Conservation (phyloP, 64 coral and sea anemone genomes). For the Trachythela sp. region DNA sequence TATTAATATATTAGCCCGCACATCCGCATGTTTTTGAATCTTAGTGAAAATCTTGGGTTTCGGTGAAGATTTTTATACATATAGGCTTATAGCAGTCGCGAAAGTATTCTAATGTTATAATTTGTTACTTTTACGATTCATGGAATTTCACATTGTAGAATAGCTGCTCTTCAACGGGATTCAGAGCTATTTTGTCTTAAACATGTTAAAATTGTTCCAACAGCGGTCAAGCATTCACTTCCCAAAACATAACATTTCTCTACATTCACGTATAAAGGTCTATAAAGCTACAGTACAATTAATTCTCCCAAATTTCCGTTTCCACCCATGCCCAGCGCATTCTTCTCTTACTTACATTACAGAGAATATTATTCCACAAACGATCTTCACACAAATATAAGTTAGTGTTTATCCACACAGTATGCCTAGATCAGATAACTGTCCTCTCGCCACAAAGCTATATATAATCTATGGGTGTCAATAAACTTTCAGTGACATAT, state of each 20-base stretch:
- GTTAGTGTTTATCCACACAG: background rate
- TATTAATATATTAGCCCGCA: background rate
- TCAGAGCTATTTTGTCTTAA: background rate
- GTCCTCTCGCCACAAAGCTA: background rate
- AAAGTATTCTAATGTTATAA: background rate
- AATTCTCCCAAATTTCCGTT: background rate
- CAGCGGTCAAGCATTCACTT: background rate
- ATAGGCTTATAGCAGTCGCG: background rate
- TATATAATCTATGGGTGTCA: constrained; percentile 8
- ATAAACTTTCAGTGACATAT: background rate
- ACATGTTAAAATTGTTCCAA: background rate
- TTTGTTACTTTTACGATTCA: background rate
- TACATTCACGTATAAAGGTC: background rate
- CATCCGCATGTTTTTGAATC: background rate
- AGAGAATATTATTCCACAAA: background rate
- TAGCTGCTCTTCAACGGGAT: background rate
- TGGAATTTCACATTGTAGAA: background rate
- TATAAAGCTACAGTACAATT: background rate
- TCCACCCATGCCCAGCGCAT: background rate
- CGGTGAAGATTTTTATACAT: background rate
- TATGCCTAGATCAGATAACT: constrained; percentile 1
- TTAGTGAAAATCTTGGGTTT: background rate
- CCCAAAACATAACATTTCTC: background rate
- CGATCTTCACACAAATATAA: background rate
- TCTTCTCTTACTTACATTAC: background rate